A percentile compares a stretch with the other conserved stretches of the same genome.
phyloP scores from a whole-genome alignment of 2,113 vertebrate genomes.

The Arvicanthis niloticus region DNA sequence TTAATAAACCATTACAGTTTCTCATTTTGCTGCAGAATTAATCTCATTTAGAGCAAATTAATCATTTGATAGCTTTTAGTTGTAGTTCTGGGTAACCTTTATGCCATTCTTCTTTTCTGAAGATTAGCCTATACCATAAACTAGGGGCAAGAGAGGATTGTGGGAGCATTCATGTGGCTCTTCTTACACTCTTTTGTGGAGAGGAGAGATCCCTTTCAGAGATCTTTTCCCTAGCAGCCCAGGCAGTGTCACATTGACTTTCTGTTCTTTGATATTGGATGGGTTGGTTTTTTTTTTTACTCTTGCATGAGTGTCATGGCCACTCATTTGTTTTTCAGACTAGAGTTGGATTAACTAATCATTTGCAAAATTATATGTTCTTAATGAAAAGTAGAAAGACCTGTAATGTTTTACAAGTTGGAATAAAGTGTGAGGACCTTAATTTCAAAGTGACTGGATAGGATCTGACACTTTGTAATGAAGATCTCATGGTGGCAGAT shows the following conservation, averaged over 20 bases:
- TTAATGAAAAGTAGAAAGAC: not conserved
- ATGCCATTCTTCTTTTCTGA: not conserved
- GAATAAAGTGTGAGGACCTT: not conserved
- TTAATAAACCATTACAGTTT: constrained; percentile 43
- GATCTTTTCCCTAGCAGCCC: not conserved
- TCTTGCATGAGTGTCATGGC: not conserved
- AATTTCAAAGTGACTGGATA: not conserved
- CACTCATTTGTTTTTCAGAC: constrained; percentile 10
- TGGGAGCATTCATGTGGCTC: not conserved
- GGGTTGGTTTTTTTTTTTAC: not conserved
- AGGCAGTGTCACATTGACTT: not conserved
- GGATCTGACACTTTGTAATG: not conserved
- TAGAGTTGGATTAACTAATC: not conserved
- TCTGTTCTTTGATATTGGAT: not conserved
- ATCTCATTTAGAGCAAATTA: constrained; percentile 50
- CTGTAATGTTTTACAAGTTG: not conserved
- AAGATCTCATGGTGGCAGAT: not conserved
- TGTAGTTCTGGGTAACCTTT: constrained; percentile 34
- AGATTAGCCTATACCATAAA: not conserved
- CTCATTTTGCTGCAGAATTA: constrained; percentile 54
- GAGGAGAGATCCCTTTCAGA: not conserved
- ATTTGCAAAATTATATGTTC: not conserved
- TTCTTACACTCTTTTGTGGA: not conserved
- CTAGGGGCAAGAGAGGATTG: not conserved
- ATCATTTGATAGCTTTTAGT: constrained; percentile 39